Base-by-base conservation (phyloP, 2,888 invertebrate species). In the Zaprionus bogoriensis region DNA sequence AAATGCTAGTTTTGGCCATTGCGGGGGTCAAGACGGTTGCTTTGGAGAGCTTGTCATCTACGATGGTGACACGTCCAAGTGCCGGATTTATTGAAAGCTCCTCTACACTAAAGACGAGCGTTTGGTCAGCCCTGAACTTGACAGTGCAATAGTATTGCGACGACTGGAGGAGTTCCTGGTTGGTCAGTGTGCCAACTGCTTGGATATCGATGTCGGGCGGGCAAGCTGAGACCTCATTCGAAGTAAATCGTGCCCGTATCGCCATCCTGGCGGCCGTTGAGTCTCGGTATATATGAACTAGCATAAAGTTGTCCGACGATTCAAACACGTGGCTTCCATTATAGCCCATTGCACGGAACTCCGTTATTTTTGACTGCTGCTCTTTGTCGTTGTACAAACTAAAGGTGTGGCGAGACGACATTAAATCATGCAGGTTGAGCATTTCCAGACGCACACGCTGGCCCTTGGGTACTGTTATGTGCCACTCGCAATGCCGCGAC, bases 231-330 rank as follows among this genome's bases (percentile, higher is more conserved):
- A 57, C 12, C 1, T 62, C 12, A 2, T 92, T 90, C 0, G 96
- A 94, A 27, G 92, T 92, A 88, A 94, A 98, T 39, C 90, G 92
- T 0, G 95, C 94, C 93, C 93, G 87, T 96, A 87, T 2, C 0
- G 48, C 2, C 87, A 88, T 7, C 88, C 83, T 77, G 10, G 51
- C n/a, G 20, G 47, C 22, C 12, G 4, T 9, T 0, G 23, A 25
- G 1, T 19, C 17, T 1, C 70, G 12, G 0, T 20, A 0, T 1
- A 95, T 93, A 48, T 90, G 91, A 3, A 97, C 84, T 9, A 92
- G 86, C 92, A 96, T 92, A 39, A 88, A 90, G 82, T 95, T 95
- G 41, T 93, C 92, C 0, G 94, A 92, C 1, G 96, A 95, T 75
- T 92, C 92, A 54, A 95, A 91, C 1, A 92, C 88, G 36, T 81